Evolutionary conservation across 1,140 invertebrate genomes (phyloP), one percentile per base, ranked within the genome.

Genomic region (Orchestia grillus): DNA sequence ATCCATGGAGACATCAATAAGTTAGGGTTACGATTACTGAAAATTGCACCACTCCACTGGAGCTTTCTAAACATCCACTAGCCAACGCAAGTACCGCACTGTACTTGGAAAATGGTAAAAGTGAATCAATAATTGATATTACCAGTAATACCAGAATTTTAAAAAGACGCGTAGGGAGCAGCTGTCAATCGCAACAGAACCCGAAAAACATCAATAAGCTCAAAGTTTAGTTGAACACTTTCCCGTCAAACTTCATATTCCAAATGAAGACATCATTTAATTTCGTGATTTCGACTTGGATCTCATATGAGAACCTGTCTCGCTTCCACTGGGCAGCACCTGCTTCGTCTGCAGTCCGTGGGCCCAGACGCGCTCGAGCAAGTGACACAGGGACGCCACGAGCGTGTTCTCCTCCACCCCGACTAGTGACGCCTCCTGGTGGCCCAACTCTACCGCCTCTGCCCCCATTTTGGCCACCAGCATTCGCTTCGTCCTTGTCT

Each of bases 381-480:
- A 98, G 98, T 99, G 99, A 98, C 99, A 99, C 0, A 99, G 98
- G 97, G 99, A 99, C 36, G 99, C 99, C 19, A 99, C 99, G 96
- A 99, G 98, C 0, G 99, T 99, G 97, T 99, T 99, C 97, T 99
- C 99, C 98, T 99, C 99, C 0, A 99, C 98, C 36, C 98, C 98
- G 11, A 97, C 97, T 23, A 97, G 97, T 45, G 97, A 97, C 98
- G 98, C 97, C 97, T 98, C 98, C 97, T 98, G 97, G 98, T 98
- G 98, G 97, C 99, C 98, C 91, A 99, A 97, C 96, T 99, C 98
- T 6, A 99, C 98, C 0, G 99, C 99, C 98, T 99, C 99, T 28
- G 99, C 99, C 0, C 99, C 99, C 98, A 99, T 99, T 98, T 99
- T 99, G 97, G 99, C 99, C 0, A 99, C 98, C 53, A 99, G 97